Base-by-base conservation (phyloP, 1,140 invertebrate genomes). In the Trachymyrmex cornetzi region DNA sequence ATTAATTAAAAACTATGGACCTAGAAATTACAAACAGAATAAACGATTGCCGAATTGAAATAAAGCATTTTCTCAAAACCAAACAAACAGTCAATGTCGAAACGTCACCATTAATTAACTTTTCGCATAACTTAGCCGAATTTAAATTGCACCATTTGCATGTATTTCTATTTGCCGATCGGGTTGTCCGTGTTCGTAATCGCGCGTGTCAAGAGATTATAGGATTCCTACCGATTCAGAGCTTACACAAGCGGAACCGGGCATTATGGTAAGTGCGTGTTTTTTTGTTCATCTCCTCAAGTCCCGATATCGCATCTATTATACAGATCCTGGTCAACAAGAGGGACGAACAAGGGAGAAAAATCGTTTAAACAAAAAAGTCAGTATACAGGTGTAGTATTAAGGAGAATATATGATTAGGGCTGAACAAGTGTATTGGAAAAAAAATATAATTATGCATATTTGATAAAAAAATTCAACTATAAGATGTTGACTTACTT, bases 151-250 rank as follows among this genome's bases (percentile, higher is more conserved):
- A 90, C 84, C 88, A 87, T 91, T 81, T 75, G 75, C 67, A 85
- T 71, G 72, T 71, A 74, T 77, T 77, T 91, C 88, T 87, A 77
- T 91, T 91, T 85, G 89, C 90, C 89, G 85, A 89, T 91, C 91
- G 75, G 82, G 44, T 85, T 48, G 86, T 90, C 77, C 48, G 75
- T 85, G 59, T 67, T 66, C 63, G 90, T 92, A 92, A 93, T 93
- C 87, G 88, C 88, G 84, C 89, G 81, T 88, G 90, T 93, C 92
- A 88, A 88, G 89, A 93, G 92, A 93, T 94, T 93, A 93, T 87
- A 92, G 91, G 88, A 92, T 90, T 87, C 77, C 87, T 88, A 87
- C 79, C 90, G 88, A 91, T 77, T 88, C 74, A 57, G 34, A 77
- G 75, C 87, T 91, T 89, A 71, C 74, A 79, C 82, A 85, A 77